These are phyloP conservation scores for Bovichtus diacanthus DNA, from an alignment of 2,797 vertebrate genomes.

Conservation along the genomic window DNA sequence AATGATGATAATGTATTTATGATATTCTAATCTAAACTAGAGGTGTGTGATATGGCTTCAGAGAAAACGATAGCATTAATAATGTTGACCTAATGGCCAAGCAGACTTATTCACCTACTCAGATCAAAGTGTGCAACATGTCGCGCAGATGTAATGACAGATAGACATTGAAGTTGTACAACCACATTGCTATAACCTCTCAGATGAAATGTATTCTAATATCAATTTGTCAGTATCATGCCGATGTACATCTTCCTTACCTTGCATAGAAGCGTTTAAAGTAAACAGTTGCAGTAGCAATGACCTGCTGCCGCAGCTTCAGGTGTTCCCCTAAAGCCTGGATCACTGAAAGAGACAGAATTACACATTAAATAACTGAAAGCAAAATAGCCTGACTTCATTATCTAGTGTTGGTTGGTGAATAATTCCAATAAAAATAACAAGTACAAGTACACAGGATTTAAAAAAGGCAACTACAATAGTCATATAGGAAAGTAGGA, in stretches of 20 bases:
- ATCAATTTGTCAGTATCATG: not conserved
- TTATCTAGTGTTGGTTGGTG: not conserved
- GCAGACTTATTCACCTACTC: not conserved
- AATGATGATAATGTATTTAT: not conserved
- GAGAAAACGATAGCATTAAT: not conserved
- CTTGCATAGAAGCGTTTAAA: slow-evolving; percentile 99
- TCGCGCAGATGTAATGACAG: not conserved
- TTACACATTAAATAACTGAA: not conserved
- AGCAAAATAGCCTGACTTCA: not conserved
- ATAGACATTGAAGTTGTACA: not conserved
- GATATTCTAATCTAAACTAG: not conserved
- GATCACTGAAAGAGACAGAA: slow-evolving; percentile 88
- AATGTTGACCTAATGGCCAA: not conserved
- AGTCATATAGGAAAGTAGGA: not conserved
- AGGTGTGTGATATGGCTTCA: not conserved
- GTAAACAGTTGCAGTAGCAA: slow-evolving; percentile 99
- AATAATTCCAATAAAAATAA: too few species aligned
- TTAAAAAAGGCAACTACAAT: not conserved
- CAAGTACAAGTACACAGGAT: not conserved
- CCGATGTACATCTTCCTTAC: slow-evolving; percentile 76
- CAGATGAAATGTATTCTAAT: not conserved
- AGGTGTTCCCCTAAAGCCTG: slow-evolving; percentile 99
- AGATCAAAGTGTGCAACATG: not conserved
- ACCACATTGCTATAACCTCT: not conserved
- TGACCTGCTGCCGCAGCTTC: slow-evolving; percentile 99